phyloP scores from a whole-genome alignment of 2,797 vertebrate species.

The Gallirallus australis region DNA sequence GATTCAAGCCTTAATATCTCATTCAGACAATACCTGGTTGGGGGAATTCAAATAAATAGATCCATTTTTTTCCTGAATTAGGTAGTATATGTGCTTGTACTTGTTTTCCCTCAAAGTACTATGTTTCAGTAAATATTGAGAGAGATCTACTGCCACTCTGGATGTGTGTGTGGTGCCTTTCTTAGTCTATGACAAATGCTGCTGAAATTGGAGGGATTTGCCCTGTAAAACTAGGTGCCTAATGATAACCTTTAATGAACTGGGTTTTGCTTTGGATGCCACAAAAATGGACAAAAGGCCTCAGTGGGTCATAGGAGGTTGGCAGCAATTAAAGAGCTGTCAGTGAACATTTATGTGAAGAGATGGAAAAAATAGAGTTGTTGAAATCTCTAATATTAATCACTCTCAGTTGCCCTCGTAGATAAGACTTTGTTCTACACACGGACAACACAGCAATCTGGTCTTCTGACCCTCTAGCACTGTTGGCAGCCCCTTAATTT shows the following conservation, averaged over 20 bases:
- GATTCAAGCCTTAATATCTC: neutral
- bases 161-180: neutral
- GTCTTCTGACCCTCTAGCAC: neutral
- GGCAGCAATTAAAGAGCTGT: neutral
- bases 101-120: neutral
- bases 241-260: neutral
- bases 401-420: neutral
- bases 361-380: neutral
- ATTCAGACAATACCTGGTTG: neutral
- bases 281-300: neutral
- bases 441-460: accelerated
- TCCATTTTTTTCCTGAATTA: neutral
- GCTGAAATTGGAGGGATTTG: neutral
- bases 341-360: neutral
- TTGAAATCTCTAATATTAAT: neutral
- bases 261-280: neutral
- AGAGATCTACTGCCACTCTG: neutral
- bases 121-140: neutral
- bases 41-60: neutral
- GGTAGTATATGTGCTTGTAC: neutral
- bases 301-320: neutral
- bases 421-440: neutral
- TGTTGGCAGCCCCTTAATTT: neutral
- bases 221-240: neutral
- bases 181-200: neutral